Percentiles rank a stretch among this genome's conserved stretches.
These are phyloP conservation scores for Melanaphis sacchari DNA, from an alignment of 1,140 invertebrate species.

Conservation along the genomic window DNA sequence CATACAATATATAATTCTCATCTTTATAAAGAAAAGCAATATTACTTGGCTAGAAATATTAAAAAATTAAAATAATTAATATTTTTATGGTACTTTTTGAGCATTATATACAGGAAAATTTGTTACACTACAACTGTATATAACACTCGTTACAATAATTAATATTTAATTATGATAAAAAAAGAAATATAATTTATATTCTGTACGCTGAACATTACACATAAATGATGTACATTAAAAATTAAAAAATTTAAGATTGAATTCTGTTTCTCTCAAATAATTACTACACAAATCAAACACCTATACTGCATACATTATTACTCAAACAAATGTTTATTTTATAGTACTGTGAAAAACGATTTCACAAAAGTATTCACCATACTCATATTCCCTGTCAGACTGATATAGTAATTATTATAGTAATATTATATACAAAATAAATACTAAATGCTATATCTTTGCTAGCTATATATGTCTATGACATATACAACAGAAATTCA, in stretches of 20 bases:
- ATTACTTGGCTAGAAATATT: constrained; percentile 9
- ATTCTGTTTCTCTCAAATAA: not conserved
- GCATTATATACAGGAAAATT: not conserved
- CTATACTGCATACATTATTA: not conserved
- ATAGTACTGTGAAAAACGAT: not conserved
- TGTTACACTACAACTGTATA: not conserved
- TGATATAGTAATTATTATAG: constrained; percentile 15
- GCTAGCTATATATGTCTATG: not conserved
- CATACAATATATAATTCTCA: constrained; percentile 50
- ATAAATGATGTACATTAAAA: not conserved
- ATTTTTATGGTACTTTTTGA: not conserved
- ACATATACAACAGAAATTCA: not conserved
- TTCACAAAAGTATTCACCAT: not conserved
- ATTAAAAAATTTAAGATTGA: not conserved
- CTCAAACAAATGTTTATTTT: not conserved
- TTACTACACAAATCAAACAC: not conserved
- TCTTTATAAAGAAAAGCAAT: not conserved
- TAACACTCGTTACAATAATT: constrained; percentile 3
- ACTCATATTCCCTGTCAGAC: constrained; percentile 10
- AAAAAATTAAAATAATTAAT: constrained; percentile 27
- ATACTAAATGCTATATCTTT: not conserved
- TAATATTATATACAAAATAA: constrained; percentile 36
- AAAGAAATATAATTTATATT: constrained; percentile 15
- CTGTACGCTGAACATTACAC: constrained; percentile 31
- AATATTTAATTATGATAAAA: constrained; percentile 1